Evolutionary conservation across 1,140 invertebrate species (phyloP), one percentile per base, ranked within the genome.

Genomic region (Pristionchus pacificus): DNA sequence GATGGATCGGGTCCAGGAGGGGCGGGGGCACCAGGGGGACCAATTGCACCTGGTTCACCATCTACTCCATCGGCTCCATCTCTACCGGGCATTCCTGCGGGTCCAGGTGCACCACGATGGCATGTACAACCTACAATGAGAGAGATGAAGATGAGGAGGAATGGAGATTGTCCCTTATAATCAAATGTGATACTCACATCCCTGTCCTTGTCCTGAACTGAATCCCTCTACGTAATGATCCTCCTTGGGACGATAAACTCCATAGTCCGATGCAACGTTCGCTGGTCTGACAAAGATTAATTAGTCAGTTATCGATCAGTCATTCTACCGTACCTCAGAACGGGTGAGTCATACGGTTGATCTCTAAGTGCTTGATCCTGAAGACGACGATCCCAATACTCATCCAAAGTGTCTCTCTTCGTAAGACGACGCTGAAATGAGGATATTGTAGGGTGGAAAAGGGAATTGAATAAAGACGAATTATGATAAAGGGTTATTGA

Each of bases 101-200:
- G 70, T 72, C 76, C 76, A 28, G 76, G 76, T 29, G 76, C 59
- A 55, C 76, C 76, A 31, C 76, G 63, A 29, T 77, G 76, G 32
- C 76, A 77, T 24, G 76, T 77, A 57, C 76, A 77, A 61, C 70
- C 65, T 67, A n/a, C n/a, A n/a, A n/a, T n/a, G 27, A 66, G 24
- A 10, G 24, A 25, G 61, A 10, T 19, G 60, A 68, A 13, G 24
- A 28, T 65, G 6, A 10, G 13, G 38, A 49, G 38, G 6, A 6
- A 49, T 19, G 38, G 38, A 24, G 28, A 70, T 15, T 70, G 70
- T 19, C 6, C 6, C 38, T 10, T 49, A 49, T 10, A 49, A 49
- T 49, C 6, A 49, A 19, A 49, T 10, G 38, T n/a, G n/a, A 28
- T 68, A n/a, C 68, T 68, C 66, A 60, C 75, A 76, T 33, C 72